Base-by-base conservation (phyloP, 1,140 invertebrate species). In the Psilanteris sp. region DNA sequence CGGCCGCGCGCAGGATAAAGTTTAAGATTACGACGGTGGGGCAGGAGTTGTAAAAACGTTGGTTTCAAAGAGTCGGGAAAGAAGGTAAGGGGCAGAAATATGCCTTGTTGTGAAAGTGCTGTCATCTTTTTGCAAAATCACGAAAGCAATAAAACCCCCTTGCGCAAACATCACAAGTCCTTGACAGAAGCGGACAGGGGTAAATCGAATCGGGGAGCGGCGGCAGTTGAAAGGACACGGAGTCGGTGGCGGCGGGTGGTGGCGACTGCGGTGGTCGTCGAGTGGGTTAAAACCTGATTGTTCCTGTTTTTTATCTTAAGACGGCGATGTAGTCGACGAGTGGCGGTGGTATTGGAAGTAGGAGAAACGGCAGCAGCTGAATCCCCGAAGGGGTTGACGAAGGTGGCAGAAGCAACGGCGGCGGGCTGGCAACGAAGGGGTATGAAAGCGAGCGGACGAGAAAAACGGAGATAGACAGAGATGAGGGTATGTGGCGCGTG, bases 251-350 rank as follows among this genome's bases (percentile, higher is more conserved):
- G 52, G 62, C 50, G 31, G 39, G 61, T 39, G 66, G 75, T 46
- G 67, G 37, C 27, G 55, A 46, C 52, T 43, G 54, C 24, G 37
- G 54, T 20, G 72, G 70, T 48, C 67, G 80, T 78, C 77, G 82
- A 81, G 80, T 81, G 80, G 80, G 83, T 85, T 79, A 82, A 86
- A 85, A 82, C 80, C 80, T 81, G 83, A 87, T 88, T 83, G 84
- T 85, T 79, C 81, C 82, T 85, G 83, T 66, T 87, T 88, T 88
- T 87, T 87, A 86, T 86, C 83, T 83, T 82, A 87, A 87, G 86
- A 87, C 82, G 62, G 37, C 46, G 70, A 50, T 54, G 55, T 66
- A 48, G 67, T 68, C 27, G 50, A 4, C 31, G 46, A 29, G 41
- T 8, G 32, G 15, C 31, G 46, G 13, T 39, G 20, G 77, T 61